phyloP scores from a whole-genome alignment of 2,888 invertebrate genomes.

The Calameuta filiformis region DNA sequence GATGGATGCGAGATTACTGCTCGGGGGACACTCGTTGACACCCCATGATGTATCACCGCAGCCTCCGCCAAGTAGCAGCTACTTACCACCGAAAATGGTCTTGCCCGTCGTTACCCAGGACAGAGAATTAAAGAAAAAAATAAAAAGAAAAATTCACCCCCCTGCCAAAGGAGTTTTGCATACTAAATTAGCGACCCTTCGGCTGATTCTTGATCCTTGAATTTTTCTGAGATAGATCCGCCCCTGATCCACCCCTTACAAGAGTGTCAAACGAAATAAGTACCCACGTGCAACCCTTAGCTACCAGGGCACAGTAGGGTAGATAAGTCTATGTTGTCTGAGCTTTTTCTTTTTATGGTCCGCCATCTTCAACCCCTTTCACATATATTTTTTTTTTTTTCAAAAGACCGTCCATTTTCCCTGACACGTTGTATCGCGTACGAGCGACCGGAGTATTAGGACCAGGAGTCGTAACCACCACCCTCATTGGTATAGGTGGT shows the following conservation, averaged over 20 bases:
- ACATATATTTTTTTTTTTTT: constrained; percentile 30
- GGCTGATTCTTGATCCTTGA: not conserved
- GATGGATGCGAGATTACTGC: constrained; percentile 64
- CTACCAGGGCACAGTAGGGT: not conserved
- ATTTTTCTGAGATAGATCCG: not conserved
- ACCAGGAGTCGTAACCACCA: not conserved
- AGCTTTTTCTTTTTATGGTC: constrained; percentile 25
- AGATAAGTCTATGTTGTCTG: constrained; percentile 20
- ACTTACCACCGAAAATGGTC: constrained; percentile 39
- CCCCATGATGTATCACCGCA: constrained; percentile 50
- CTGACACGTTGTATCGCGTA: constrained; percentile 22
- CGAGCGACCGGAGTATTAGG: constrained; percentile 9
- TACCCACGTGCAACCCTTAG: not conserved
- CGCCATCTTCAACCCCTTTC: constrained; percentile 50
- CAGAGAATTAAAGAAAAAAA: constrained; percentile 28
- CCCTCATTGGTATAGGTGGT: not conserved
- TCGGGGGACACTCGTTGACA: constrained; percentile 56
- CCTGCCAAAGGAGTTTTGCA: not conserved
- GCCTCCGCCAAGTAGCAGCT: constrained; percentile 35
- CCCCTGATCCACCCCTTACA: not conserved
- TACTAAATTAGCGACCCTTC: not conserved
- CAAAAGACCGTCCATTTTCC: constrained; percentile 23
- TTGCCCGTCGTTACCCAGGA: constrained; percentile 14
- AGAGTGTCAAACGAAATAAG: not conserved
- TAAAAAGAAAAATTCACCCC: constrained; percentile 19